A percentile compares a stretch with the other conserved stretches of the same genome.
Conservation (phyloP, 1,140 invertebrate genomes). For the Neelides sp. region DNA sequence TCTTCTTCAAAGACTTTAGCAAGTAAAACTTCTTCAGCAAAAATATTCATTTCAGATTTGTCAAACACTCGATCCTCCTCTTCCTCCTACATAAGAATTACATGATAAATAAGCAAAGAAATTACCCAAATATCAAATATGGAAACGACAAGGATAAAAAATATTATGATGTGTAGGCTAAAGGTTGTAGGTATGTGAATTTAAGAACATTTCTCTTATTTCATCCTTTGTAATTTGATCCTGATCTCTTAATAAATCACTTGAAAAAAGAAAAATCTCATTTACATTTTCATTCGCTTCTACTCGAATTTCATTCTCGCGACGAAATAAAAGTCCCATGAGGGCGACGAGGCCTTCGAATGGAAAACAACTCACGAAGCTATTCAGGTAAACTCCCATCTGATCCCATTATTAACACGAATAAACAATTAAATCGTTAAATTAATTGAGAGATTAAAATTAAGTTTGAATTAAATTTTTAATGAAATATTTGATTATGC, state of each 20-base stretch:
- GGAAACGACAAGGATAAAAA: constrained; percentile 5
- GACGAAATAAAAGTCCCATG: constrained; percentile 16
- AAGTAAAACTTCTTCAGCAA: constrained; percentile 35
- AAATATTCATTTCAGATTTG: constrained; percentile 42
- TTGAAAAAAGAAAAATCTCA: constrained; percentile 1
- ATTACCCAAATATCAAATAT: too few species aligned
- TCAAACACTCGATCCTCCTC: constrained; percentile 40
- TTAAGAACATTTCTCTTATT: too few species aligned
- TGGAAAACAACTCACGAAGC: not conserved
- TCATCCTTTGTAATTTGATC: too few species aligned
- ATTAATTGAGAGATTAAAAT: too few species aligned
- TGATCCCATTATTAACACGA: too few species aligned
- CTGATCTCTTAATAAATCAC: too few species aligned
- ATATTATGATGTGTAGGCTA: not conserved
- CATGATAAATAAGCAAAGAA: too few species aligned
- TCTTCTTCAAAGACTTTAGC: constrained; percentile 23
- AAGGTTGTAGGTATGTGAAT: too few species aligned
- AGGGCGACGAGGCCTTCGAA: constrained; percentile 16
- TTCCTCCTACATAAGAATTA: constrained; percentile 31
- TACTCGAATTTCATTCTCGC: constrained; percentile 18
- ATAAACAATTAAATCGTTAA: too few species aligned
- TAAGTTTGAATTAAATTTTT: too few species aligned
- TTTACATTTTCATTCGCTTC: constrained; percentile 18
- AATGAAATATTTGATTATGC: too few species aligned
- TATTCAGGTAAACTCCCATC: not conserved